A percentile compares a stretch with the other conserved stretches of the same genome.
Evolutionary conservation across 2,888 invertebrate species (phyloP).

Genomic region (Rhopalosiphum nymphaeae): DNA sequence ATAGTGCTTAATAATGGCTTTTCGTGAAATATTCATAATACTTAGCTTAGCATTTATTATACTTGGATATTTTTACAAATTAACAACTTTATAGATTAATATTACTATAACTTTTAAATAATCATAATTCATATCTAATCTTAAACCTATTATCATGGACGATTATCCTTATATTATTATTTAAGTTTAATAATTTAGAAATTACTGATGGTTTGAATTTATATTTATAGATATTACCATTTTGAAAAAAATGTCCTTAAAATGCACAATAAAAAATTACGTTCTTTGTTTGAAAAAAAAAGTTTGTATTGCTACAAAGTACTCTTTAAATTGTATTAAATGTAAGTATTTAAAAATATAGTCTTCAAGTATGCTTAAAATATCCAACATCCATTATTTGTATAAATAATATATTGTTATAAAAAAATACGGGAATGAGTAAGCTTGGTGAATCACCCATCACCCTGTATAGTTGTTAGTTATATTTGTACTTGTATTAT

Average conservation of each 20-base stretch:
- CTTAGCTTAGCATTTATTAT: neutral
- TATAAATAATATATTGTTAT: neutral
- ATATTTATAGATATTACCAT: neutral
- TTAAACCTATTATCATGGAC: neutral
- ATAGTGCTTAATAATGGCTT: neutral
- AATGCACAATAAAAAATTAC: neutral
- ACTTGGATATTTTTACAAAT: neutral
- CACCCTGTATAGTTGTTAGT: neutral
- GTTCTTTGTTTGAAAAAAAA: neutral
- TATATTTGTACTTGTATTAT: neutral
- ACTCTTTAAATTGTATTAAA: neutral
- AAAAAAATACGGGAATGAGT: neutral
- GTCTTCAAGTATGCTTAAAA: neutral
- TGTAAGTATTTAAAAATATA: neutral
- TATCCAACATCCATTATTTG: neutral
- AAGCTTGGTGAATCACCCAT: neutral
- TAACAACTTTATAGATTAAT: neutral
- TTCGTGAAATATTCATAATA: neutral
- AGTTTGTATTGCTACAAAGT: neutral
- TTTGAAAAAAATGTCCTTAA: neutral
- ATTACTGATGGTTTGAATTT: neutral
- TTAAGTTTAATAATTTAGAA: neutral
- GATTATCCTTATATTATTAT: neutral
- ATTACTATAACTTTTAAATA: neutral
- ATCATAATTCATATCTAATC: neutral